Evolutionary conservation across 2,888 invertebrate species (phyloP).

Genomic region (Peribatodes rhomboidaria): DNA sequence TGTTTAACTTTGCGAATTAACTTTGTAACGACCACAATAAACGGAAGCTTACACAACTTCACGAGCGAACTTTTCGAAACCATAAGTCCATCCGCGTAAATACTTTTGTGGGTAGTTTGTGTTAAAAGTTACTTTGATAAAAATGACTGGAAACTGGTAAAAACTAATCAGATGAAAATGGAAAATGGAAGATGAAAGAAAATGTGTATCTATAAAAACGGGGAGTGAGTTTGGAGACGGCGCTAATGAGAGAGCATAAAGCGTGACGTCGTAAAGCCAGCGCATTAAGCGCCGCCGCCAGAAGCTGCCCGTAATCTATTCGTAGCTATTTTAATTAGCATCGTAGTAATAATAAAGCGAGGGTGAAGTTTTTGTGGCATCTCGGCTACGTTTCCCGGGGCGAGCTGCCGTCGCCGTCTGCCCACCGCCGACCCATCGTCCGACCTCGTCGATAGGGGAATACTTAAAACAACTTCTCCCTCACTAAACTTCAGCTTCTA

Average conservation of each 20-base stretch:
- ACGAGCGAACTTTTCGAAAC: constrained; percentile 40
- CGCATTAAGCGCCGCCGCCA: constrained; percentile 82
- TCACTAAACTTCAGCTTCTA: constrained; percentile 69
- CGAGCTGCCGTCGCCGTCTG: constrained; percentile 56
- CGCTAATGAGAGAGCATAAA: constrained; percentile 84
- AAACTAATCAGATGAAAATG: constrained; percentile 61
- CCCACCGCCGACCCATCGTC: constrained; percentile 45
- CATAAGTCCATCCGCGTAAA: constrained; percentile 41
- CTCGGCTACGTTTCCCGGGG: constrained; percentile 70
- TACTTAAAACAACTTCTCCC: constrained; percentile 76
- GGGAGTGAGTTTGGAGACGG: constrained; percentile 70
- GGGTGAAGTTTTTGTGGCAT: constrained; percentile 82
- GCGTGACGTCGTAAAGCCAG: constrained; percentile 84
- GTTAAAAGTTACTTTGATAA: constrained; percentile 45
- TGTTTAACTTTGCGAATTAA: constrained; percentile 46
- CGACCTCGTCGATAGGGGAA: constrained; percentile 64
- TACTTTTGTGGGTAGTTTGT: constrained; percentile 45
- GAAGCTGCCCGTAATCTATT: constrained; percentile 84
- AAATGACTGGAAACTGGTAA: constrained; percentile 44
- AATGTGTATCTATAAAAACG: constrained; percentile 74
- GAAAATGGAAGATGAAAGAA: constrained; percentile 59
- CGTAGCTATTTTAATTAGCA: constrained; percentile 85
- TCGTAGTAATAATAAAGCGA: constrained; percentile 80
- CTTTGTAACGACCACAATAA: constrained; percentile 48
- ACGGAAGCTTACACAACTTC: constrained; percentile 43